phyloP scores from a whole-genome alignment of 2,113 vertebrate species.

The Perca schrenkii region DNA sequence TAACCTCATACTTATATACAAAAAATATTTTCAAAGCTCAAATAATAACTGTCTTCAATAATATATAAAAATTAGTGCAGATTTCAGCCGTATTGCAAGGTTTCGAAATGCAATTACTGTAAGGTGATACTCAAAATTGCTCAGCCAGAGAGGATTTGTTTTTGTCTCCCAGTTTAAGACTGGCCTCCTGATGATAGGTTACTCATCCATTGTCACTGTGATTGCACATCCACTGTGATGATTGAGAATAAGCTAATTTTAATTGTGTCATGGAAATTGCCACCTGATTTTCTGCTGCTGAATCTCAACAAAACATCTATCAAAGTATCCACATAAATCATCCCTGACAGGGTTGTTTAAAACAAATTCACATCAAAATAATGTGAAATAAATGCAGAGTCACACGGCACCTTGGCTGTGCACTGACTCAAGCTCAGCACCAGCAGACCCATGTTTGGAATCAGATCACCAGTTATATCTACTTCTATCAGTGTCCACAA shows the following conservation, averaged over 20 bases:
- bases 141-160: constrained; percentile 68
- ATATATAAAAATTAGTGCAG: constrained; percentile 29
- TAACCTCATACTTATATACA: neutral
- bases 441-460: constrained; percentile 45
- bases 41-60: constrained; percentile 22
- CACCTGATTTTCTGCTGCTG: constrained; percentile 76
- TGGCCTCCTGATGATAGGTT: constrained; percentile 59
- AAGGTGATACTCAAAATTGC: constrained; percentile 42
- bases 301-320: constrained; percentile 77
- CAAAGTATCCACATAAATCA: constrained; percentile 77
- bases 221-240: constrained; percentile 69
- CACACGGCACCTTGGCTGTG: constrained; percentile 35
- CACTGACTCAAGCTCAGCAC: constrained; percentile 33
- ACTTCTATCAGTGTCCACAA: constrained; percentile 47
- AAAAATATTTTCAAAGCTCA: constrained; percentile 7
- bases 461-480: constrained; percentile 57
- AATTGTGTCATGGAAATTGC: constrained; percentile 80
- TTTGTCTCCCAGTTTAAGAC: constrained; percentile 62
- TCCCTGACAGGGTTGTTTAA: constrained; percentile 80
- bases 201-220: constrained; percentile 65
- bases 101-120: constrained; percentile 58
- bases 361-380: constrained; percentile 69
- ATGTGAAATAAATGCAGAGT: constrained; percentile 38
- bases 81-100: constrained; percentile 16
- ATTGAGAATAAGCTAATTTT: constrained; percentile 75